Evolutionary conservation across 2,113 vertebrate species (phyloP), one percentile per base, ranked within the genome.

Genomic region (Albula glossodonta): DNA sequence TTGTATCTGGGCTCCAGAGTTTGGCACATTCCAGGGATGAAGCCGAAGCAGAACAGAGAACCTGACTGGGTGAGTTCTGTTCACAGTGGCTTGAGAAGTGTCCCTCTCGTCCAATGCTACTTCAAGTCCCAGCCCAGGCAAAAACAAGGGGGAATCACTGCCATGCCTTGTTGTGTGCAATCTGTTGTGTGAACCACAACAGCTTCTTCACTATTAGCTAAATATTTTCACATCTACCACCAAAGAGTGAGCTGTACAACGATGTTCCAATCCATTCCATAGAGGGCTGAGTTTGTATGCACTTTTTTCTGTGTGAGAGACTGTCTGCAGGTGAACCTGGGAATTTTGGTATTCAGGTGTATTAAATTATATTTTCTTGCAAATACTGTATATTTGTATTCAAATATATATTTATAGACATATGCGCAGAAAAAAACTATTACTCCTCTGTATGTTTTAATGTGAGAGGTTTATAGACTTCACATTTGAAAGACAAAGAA

Each of bases 371-470:
- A 86, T 77, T 56, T 86, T 86, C 85, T 86, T 84, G 85, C 31
- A 81, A 82, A 57, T 60, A 86, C 81, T 85, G 13, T 88, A 66
- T 91, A 87, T 90, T 86, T 91, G 87, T 93, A 91, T 90, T 80
- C 49, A 4, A 31, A 80, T 86, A 82, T 82, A 80, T 51, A 87
- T 53, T n/a, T 77, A 82, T 70, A 84, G 51, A 66, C 10, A 63
- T 63, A 85, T 85, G 17, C 88, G 88, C 85, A 88, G 78, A 74
- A 51, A 90, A 41, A 85, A 87, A 79, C 85, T 86, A 81, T 86
- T 89, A 88, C 81, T 89, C 87, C 88, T 92, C 89, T 91, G 91
- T 93, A 88, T 88, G 52, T 31, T 93, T 92, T 83, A 89, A 90
- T 93, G 91, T 93, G 85, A 91, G 83, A 86, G 86, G 87, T 89